A percentile compares a stretch with the other conserved stretches of the same genome.
Evolutionary conservation across 1,140 invertebrate genomes (phyloP).

Genomic region (Caenorhabditis remanei): DNA sequence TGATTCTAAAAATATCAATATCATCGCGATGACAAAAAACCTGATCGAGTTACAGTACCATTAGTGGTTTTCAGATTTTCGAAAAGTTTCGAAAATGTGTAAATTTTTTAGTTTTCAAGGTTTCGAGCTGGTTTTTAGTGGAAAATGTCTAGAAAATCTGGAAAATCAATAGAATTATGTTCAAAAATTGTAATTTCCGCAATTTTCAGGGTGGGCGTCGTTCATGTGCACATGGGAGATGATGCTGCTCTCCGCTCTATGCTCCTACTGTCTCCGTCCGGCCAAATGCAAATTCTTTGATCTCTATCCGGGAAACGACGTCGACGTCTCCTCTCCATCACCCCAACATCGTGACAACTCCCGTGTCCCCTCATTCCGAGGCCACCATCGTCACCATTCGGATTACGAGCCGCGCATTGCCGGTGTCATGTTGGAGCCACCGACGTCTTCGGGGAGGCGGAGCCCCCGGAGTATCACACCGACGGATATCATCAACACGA

Average conservation of each 20-base stretch:
- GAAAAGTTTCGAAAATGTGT: too few species aligned
- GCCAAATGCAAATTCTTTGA: conserved; percentile 64
- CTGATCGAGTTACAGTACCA: too few species aligned
- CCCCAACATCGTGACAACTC: not conserved
- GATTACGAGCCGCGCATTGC: conserved; percentile 9
- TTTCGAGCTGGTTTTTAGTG: too few species aligned
- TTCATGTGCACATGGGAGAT: conserved; percentile 75
- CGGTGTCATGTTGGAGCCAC: conserved; percentile 9
- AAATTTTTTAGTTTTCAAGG: too few species aligned
- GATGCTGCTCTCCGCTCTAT: conserved; percentile 70
- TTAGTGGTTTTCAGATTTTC: too few species aligned
- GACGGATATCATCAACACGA: not conserved
- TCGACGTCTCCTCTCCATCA: not conserved
- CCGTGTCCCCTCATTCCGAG: not conserved
- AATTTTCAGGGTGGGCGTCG: conserved; percentile 72
- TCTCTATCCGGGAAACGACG: conserved; percentile 60
- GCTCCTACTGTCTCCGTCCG: conserved; percentile 67
- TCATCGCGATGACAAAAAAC: too few species aligned
- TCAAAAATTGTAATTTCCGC: not conserved
- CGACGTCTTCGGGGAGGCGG: not conserved
- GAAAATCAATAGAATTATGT: too few species aligned
- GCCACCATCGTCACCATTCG: not conserved
- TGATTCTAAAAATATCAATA: too few species aligned
- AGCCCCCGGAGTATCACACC: not conserved
- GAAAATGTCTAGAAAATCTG: too few species aligned